Base-by-base conservation (phyloP, 1,140 invertebrate genomes). In the Drosophila bipectinata region DNA sequence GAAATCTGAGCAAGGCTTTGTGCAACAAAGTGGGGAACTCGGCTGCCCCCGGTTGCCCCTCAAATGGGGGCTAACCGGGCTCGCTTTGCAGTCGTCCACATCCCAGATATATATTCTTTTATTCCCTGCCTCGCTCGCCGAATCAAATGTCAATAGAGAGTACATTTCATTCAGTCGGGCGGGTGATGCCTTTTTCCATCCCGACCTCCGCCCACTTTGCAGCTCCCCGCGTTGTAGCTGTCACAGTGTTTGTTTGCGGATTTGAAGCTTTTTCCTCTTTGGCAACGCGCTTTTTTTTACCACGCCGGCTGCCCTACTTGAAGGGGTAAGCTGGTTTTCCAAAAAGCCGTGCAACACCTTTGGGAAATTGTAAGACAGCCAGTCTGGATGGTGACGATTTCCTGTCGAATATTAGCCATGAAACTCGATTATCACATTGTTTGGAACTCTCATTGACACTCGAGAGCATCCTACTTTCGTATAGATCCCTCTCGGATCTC, bases 81-180 rank as follows among this genome's bases (percentile, higher is more conserved):
- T 56, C 60, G 26, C 30, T 64, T 41, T 62, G 55, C 54, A 32
- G 37, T 24, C n/a, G 41, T 48, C 26, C 53, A 69, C 63, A 69
- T 55, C 44, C 47, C 28, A 53, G 51, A 56, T 37, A 28, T 57
- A 58, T 58, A 39, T 69, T 69, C 61, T 69, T 71, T 71, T 53
- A 53, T 62, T 37, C 55, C 21, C 24, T 18, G 15, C 39, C 30
- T 14, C n/a, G 8, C 59, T 8, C 30, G 8, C 15, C 68, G 83
- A 79, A 88, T 88, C 83, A 88, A 88, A 88, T 88, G 83, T 88
- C 83, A 88, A 88, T 88, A 88, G 76, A 88, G 83, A 88, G 83
- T 88, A 88, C 79, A 88, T 88, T 88, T 88, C 83, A 88, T 88
- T 88, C 83, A 77, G 72, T 47, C 77, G 75, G 62, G 53, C 71